Evolutionary conservation across 2,113 vertebrate genomes (phyloP), one percentile per base, ranked within the genome.

Genomic region (Rhodinocichla rosea): DNA sequence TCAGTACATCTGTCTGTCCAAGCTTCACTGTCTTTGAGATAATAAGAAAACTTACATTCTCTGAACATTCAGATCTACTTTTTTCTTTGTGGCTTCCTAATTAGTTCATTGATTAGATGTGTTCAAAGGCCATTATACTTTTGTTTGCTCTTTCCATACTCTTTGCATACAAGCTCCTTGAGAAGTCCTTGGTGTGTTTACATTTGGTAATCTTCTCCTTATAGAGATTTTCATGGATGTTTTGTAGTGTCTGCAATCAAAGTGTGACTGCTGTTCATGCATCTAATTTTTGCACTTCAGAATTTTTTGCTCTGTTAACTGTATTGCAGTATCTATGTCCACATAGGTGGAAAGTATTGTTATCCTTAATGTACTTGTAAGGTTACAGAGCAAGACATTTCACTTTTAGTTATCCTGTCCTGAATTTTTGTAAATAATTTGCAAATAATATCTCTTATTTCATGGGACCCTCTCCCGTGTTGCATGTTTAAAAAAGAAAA

Each of bases 391-490:
- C 26, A 65, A 50, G 67, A 42, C 3, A 52, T 26, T 70, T 67
- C 20, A 71, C 45, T 80, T 87, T 37, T 52, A 52, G n/a, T 53
- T 89, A 52, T 14, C 21, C 6, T 55, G 20, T 53, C 47, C 21
- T 75, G 13, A 7, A 28, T 42, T 45, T 76, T 79, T n/a, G 6
- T 17, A 24, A 86, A 45, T 74, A 82, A 45, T 9, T 17, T 76
- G 11, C 20, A n/a, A 76, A 13, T 50, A 70, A 9, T 60, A 17
- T 42, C 14, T 69, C 18, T 60, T 45, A 49, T 26, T 37, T 14
- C 49, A 17, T 33, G 15, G 33, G 9, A 2, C 0, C 0, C 12
- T 53, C 21, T 69, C 15, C 27, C 26, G 23, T 69, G 33, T 70
- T 50, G 24, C 32, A 56, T 11, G 9, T 89, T 83, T 55, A 45